Evolutionary conservation across 2,113 vertebrate species (phyloP).

Genomic region (Synchiropus splendidus): DNA sequence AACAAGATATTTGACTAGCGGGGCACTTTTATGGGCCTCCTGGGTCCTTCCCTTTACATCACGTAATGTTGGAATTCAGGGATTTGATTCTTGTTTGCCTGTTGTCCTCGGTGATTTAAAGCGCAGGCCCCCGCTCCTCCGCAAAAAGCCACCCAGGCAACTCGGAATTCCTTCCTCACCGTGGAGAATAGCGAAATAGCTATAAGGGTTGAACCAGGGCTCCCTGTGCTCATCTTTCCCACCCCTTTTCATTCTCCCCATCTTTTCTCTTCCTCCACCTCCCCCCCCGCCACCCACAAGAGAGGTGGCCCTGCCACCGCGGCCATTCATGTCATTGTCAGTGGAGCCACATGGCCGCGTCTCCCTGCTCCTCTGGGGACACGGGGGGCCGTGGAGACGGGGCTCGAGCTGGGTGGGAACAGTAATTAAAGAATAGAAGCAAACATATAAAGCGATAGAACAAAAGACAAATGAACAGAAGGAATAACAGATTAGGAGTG

Average conservation of each 20-base stretch:
- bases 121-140: conserved; percentile 23
- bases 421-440: conserved; percentile 67
- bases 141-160: conserved; percentile 51
- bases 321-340: conserved; percentile 65
- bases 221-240: conserved; percentile 56
- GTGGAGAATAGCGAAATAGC: conserved; percentile 38
- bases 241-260: conserved; percentile 53
- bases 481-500: conserved; percentile 60
- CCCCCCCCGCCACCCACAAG: conserved; percentile 40
- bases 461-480: conserved; percentile 69
- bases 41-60: conserved; percentile 36
- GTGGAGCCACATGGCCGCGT: conserved; percentile 60
- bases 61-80: conserved; percentile 27
- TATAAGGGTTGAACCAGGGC: conserved; percentile 41
- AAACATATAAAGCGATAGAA: conserved; percentile 62
- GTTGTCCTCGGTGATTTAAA: conserved; percentile 50
- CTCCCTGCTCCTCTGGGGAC: conserved; percentile 58
- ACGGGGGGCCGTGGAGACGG: conserved; percentile 35
- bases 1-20: conserved; percentile 1
- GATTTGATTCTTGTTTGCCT: conserved; percentile 46
- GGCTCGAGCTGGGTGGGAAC: conserved; percentile 61
- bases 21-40: conserved; percentile 15
- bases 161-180: conserved; percentile 43
- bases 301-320: conserved; percentile 58
- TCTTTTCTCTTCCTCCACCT: conserved; percentile 35